Conservation (phyloP, 2,888 invertebrate species). For the Augiades crinisus region DNA sequence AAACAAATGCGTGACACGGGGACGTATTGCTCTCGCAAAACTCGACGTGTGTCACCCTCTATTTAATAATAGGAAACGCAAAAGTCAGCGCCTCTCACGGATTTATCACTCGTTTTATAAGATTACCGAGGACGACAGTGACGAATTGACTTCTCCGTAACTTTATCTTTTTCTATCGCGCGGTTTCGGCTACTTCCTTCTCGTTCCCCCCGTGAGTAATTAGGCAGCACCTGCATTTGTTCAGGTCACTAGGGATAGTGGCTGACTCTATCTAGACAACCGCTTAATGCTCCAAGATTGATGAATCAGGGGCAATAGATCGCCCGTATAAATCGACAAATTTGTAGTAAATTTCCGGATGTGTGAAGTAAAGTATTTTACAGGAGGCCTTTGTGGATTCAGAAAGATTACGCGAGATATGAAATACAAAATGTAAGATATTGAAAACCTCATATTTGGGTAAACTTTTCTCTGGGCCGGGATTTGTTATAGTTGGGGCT, state of each 20-base stretch:
- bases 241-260: slow-evolving; percentile 64
- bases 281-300: slow-evolving; percentile 70
- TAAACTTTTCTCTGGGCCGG: no score
- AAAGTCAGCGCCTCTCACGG: slow-evolving; percentile 56
- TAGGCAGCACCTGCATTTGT: slow-evolving; percentile 75
- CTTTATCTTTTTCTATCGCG: slow-evolving; percentile 45
- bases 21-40: slow-evolving; percentile 38
- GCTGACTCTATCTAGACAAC: slow-evolving; percentile 66
- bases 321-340: slow-evolving; percentile 34
- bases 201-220: slow-evolving; percentile 56
- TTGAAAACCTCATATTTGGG: no score
- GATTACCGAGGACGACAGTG: slow-evolving; percentile 76
- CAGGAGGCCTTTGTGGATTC: slow-evolving; percentile 13
- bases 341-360: slow-evolving; percentile 17
- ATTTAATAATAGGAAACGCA: slow-evolving; percentile 56
- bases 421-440: slow-evolving; percentile 7
- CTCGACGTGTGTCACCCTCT: slow-evolving; percentile 46
- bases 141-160: slow-evolving; percentile 66
- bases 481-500: no score
- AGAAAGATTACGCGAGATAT: background rate
- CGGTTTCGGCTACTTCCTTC: slow-evolving; percentile 36
- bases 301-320: slow-evolving; percentile 49
- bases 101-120: slow-evolving; percentile 73
- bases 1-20: slow-evolving; percentile 16
- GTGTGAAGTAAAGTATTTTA: slow-evolving; percentile 15